These are phyloP conservation scores for Philereme transversata DNA, from an alignment of 2,888 invertebrate genomes.

Conservation along the genomic window DNA sequence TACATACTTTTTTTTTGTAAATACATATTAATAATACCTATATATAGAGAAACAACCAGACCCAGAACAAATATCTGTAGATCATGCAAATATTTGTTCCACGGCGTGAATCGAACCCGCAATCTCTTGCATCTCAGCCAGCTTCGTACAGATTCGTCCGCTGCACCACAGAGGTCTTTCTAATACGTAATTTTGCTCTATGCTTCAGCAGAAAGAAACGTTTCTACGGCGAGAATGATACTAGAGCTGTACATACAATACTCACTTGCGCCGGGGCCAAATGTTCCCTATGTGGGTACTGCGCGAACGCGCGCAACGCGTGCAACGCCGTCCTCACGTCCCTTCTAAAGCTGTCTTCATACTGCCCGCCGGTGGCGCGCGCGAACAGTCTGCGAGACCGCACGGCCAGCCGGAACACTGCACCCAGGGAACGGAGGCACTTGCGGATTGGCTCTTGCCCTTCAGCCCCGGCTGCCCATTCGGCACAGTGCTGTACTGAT, in stretches of 20 bases:
- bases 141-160: too few relatives aligned
- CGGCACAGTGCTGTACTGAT: slow-evolving; percentile 95
- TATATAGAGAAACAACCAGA: too few relatives aligned
- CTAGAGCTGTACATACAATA: not conserved
- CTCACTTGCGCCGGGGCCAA: slow-evolving; percentile 89
- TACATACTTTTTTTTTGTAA: too few relatives aligned
- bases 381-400: slow-evolving; percentile 93
- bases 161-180: too few relatives aligned
- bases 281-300: slow-evolving; percentile 87
- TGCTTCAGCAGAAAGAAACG: too few relatives aligned
- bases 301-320: slow-evolving; percentile 89
- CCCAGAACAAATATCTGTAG: too few relatives aligned
- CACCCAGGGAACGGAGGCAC: slow-evolving; percentile 95
- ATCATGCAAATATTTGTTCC: too few relatives aligned
- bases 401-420: slow-evolving; percentile 96
- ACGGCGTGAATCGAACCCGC: too few relatives aligned
- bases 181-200: too few relatives aligned
- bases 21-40: too few relatives aligned
- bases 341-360: slow-evolving; percentile 93
- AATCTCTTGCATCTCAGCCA: too few relatives aligned
- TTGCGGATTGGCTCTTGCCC: slow-evolving; percentile 95
- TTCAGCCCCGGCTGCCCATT: slow-evolving; percentile 93
- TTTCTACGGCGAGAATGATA: too few relatives aligned
- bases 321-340: slow-evolving; percentile 92
- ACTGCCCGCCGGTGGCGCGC: slow-evolving; percentile 93